These are phyloP conservation scores for Parasteatoda tepidariorum DNA, from an alignment of 1,140 invertebrate genomes.

Conservation along the genomic window DNA sequence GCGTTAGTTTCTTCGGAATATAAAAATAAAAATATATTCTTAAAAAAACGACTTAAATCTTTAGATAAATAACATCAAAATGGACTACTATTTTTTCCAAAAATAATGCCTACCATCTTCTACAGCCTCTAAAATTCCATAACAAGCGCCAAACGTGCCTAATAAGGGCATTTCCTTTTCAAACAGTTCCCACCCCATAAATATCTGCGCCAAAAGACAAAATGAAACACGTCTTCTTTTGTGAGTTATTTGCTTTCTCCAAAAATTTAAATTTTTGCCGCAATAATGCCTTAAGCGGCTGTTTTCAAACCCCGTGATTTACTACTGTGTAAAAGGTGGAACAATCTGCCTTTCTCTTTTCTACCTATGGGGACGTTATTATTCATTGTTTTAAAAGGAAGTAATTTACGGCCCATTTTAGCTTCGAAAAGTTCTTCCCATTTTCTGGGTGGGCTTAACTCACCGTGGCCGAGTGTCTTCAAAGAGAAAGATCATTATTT, in stretches of 20 bases:
- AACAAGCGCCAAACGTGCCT: no score
- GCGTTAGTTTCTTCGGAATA: no score
- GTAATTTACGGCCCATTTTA: background rate
- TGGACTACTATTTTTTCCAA: no score
- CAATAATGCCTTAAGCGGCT: background rate
- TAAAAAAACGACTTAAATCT: no score
- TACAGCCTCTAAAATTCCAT: no score
- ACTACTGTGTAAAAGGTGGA: background rate
- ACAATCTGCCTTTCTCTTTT: background rate
- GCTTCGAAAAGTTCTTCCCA: background rate
- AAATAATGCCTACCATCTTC: no score
- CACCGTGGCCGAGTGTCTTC: no score
- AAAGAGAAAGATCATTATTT: no score
- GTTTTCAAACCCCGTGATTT: background rate
- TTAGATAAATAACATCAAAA: no score
- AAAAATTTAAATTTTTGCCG: background rate
- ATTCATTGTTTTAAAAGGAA: background rate
- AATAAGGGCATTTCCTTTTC: background rate
- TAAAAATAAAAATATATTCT: no score
- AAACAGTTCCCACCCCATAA: background rate
- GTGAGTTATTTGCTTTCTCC: background rate
- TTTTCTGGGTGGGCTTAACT: background rate
- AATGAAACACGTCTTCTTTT: background rate
- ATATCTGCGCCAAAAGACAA: background rate
- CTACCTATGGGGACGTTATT: background rate